These are phyloP conservation scores for Sarcophaga rosellei DNA, from an alignment of 2,888 invertebrate species.

Conservation along the genomic window DNA sequence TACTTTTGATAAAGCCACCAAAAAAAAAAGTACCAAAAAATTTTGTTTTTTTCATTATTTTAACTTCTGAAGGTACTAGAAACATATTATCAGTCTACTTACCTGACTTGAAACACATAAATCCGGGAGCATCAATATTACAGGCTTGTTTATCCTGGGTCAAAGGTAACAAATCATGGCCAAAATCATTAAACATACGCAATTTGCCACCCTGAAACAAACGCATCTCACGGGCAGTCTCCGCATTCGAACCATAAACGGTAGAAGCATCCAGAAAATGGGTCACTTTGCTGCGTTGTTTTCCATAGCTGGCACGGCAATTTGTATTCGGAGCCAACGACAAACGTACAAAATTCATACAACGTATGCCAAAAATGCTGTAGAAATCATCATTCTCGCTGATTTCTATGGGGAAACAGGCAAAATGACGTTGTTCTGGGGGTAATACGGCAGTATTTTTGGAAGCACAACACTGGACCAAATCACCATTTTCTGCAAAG, in stretches of 20 bases:
- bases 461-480: slow-evolving; percentile 87
- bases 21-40: no score
- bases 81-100: slow-evolving; percentile 28
- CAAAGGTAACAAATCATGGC: slow-evolving; percentile 86
- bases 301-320: slow-evolving; percentile 87
- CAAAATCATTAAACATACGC: slow-evolving; percentile 85
- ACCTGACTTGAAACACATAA: slow-evolving; percentile 85
- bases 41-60: no score
- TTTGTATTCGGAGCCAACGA: slow-evolving; percentile 86
- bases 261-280: slow-evolving; percentile 89
- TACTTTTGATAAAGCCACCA: no score
- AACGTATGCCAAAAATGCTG: slow-evolving; percentile 83
- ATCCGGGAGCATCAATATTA: slow-evolving; percentile 82
- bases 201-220: slow-evolving; percentile 85
- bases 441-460: slow-evolving; percentile 84
- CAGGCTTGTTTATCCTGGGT: slow-evolving; percentile 85
- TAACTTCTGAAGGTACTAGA: no score
- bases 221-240: slow-evolving; percentile 83
- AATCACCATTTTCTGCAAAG: slow-evolving; percentile 84
- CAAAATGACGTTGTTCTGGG: slow-evolving; percentile 84
- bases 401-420: slow-evolving; percentile 86
- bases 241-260: slow-evolving; percentile 87
- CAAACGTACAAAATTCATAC: slow-evolving; percentile 88
- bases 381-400: slow-evolving; percentile 85
- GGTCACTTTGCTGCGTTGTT: slow-evolving; percentile 86